Evolutionary conservation across 2,797 vertebrate genomes (phyloP), one percentile per base, ranked within the genome.

Genomic region (Danionella dracula): DNA sequence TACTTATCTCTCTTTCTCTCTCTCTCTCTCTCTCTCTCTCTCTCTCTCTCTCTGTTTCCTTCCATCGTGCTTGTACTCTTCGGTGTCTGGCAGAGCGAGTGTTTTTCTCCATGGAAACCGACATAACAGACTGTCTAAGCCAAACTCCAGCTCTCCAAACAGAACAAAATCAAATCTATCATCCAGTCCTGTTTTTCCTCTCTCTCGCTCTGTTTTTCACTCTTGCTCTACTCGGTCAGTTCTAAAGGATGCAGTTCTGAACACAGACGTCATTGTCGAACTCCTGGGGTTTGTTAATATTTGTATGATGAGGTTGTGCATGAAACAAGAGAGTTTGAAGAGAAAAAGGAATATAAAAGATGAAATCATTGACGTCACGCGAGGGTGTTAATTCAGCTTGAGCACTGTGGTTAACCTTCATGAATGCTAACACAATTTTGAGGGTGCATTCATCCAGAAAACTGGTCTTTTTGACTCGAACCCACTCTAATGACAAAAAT

Each of bases 71-170:
- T 75, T 70, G 81, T 84, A 80, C 82, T 85, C 84, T 81, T 86
- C 82, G 51, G 76, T 81, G 84, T 88, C 85, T 89, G 89, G 91
- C 91, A 86, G 78, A 74, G 79, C 8, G 68, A 1, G 65, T 93
- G 86, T 88, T 94, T 85, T 82, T 91, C 89, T 85, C 94, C 92
- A 95, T 94, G 89, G 94, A 93, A 94, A 97, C 95, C 89, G 91
- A 92, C 93, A 94, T 90, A 96, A 96, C 93, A 95, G 85, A 74
- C 62, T 71, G 68, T 79, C 61, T 21, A 42, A 29, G 49, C 46
- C 29, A 38, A 61, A 64, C 56, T 55, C 57, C 46, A 70, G 60
- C 54, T 45, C 34, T 29, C 37, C 53, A 68, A 57, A 72, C 69
- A 74, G 48, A 65, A 42, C 56, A 49, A 71, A 40, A 53, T 63